Evolutionary conservation across 2,888 invertebrate species (phyloP), one percentile per base, ranked within the genome.

Genomic region (Cataglyphis livida): DNA sequence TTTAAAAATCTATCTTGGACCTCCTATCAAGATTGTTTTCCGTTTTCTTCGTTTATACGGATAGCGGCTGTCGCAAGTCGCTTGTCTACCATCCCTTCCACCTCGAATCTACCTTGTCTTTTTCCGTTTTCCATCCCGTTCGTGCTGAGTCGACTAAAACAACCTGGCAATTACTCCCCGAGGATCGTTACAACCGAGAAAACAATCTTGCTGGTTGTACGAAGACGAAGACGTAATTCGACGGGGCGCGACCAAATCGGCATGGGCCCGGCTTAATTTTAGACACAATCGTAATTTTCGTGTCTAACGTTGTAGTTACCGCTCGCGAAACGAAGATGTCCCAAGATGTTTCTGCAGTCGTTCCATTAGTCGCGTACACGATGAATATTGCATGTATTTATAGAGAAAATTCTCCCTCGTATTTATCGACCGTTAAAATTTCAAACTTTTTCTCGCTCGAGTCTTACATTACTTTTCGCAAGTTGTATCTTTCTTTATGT

Each of bases 91-190:
- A 64, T 81, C n/a, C 61, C 15, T 62, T 66, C 18, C 28, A n/a
- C 18, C 25, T 79, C 81, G 66, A 68, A 28, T 18, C 62, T 54
- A 74, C 57, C 64, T 44, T 66, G 84, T 84, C 86, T 85, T 89
- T 83, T 84, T 79, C 87, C 82, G 84, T 86, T 86, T 88, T 74
- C 88, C 88, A 86, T 79, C 89, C 90, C 87, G 87, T 89, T 88
- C 89, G 86, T 89, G 93, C 92, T 93, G 93, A 93, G 91, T 93
- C 93, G 88, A 90, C 93, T 91, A 88, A 92, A 92, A 93, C 92
- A 91, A 93, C 91, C 90, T 90, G 88, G 92, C 93, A 93, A 93
- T 93, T 93, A 93, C 92, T 93, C 93, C 91, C 90, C 78, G 87
- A 90, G 92, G 92, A 93, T 93, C 91, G 92, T 92, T 93, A 92